Conservation (phyloP, 2,797 vertebrate genomes). For the Morus bassanus region DNA sequence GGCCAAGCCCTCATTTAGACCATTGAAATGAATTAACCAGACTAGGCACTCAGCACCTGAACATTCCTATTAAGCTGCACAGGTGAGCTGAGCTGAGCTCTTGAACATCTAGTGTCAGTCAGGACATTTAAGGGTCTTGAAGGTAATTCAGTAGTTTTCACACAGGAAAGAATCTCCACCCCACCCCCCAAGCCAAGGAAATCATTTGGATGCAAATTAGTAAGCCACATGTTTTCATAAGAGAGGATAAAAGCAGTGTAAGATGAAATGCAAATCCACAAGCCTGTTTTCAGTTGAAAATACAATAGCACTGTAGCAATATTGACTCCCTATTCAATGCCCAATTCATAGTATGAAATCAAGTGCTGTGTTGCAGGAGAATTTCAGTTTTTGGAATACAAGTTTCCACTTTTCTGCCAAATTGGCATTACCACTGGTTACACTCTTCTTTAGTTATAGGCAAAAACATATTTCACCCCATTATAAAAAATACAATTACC, state of each 20-base stretch:
- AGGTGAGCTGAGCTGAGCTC: not conserved
- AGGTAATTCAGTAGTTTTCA: not conserved
- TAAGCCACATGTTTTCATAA: not conserved
- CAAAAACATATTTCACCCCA: not conserved
- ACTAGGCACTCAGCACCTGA: not conserved
- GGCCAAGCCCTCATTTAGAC: not conserved
- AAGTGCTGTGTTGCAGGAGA: not conserved
- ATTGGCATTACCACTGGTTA: not conserved
- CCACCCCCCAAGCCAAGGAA: not conserved
- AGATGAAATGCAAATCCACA: not conserved
- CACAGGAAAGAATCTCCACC: not conserved
- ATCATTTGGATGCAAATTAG: not conserved
- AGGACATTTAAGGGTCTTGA: not conserved
- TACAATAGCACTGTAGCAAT: not conserved
- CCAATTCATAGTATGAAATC: not conserved
- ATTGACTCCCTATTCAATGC: not conserved
- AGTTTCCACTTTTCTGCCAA: not conserved
- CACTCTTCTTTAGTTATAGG: not conserved
- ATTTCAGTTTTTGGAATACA: not conserved
- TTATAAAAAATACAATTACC: not conserved
- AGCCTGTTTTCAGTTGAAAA: not conserved
- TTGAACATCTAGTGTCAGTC: not conserved
- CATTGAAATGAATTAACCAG: not conserved
- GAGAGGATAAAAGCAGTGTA: not conserved
- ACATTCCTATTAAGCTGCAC: not conserved